Evolutionary conservation across 2,888 invertebrate genomes (phyloP), one percentile per base, ranked within the genome.

Genomic region (Carpatolechia fugitivella): DNA sequence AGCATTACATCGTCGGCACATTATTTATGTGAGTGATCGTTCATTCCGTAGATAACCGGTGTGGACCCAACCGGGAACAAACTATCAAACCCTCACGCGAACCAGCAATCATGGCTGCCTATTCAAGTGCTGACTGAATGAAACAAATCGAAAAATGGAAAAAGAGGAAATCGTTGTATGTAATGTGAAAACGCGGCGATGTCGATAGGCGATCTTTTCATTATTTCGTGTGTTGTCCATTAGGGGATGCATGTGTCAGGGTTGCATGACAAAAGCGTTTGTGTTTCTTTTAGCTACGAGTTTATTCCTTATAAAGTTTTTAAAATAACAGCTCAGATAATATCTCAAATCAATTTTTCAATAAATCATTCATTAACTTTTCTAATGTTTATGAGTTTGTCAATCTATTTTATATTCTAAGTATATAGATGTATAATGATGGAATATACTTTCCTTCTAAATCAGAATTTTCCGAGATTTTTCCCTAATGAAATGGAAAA

Each of bases 71-170:
- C 24, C 24, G 58, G 68, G 69, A 64, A 77, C 69, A 72, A 71
- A 79, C 79, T 79, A 83, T 78, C 72, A 76, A 65, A 66, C 59
- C 53, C 62, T 68, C 87, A 87, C 87, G 88, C 88, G 77, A 88
- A 80, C 80, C 53, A 58, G 84, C 74, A 81, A 88, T 88, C 84
- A 87, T 66, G 68, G 70, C 71, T 10, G 13, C 44, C 44, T 64
- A 69, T 74, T 76, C 73, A 75, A 73, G 72, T 72, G 70, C 68
- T 65, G 66, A 65, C 71, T 77, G 73, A 80, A 80, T 80, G 82
- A 81, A 80, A 75, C 77, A 75, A 83, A 85, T 83, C 80, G 76
- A 82, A 83, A 78, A 72, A 31, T 67, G 65, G 63, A 56, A 57
- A 52, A 48, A 41, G 38, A 31, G 41, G 52, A 55, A 55, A 52